Evolutionary conservation across 2,888 invertebrate species (phyloP).

Genomic region (Urechis unicinctus): DNA sequence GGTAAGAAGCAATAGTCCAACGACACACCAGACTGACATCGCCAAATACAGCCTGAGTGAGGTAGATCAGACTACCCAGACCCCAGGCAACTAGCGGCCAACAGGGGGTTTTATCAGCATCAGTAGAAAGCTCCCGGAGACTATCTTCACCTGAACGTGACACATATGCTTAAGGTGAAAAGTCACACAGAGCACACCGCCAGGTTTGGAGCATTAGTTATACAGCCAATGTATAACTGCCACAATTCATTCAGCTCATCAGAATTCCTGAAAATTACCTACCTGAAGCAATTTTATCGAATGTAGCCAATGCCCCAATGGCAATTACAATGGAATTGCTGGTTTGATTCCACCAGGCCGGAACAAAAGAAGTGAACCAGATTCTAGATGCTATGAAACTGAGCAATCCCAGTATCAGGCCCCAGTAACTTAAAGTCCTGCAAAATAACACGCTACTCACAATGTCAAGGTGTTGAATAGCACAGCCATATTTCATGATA

Average conservation of each 20-base stretch:
- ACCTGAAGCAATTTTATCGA: slow-evolving; percentile 41
- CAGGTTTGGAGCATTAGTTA: no score
- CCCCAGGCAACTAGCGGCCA: slow-evolving; percentile 37
- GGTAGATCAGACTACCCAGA: slow-evolving; percentile 45
- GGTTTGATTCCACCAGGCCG: slow-evolving; percentile 44
- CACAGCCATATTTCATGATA: no score
- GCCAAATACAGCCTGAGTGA: slow-evolving; percentile 45
- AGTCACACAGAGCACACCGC: no score
- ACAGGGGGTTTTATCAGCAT: slow-evolving; percentile 13
- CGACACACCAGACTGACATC: slow-evolving; percentile 46
- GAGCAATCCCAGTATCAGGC: slow-evolving; percentile 40
- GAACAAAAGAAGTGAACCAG: slow-evolving; percentile 45
- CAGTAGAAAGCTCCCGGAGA: neutral
- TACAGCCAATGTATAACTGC: no score
- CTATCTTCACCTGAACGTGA: slow-evolving; percentile 13
- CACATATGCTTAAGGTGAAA: no score
- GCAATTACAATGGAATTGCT: slow-evolving; percentile 42
- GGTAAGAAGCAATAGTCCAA: slow-evolving; percentile 45
- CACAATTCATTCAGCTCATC: no score
- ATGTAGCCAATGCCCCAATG: slow-evolving; percentile 32
- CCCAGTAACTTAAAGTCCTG: slow-evolving; percentile 39
- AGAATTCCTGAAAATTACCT: no score
- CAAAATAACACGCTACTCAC: slow-evolving; percentile 1
- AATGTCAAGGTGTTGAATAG: no score
- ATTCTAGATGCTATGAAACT: slow-evolving; percentile 38